Conservation (phyloP, 1,140 invertebrate genomes). For the Asobara japonica region DNA sequence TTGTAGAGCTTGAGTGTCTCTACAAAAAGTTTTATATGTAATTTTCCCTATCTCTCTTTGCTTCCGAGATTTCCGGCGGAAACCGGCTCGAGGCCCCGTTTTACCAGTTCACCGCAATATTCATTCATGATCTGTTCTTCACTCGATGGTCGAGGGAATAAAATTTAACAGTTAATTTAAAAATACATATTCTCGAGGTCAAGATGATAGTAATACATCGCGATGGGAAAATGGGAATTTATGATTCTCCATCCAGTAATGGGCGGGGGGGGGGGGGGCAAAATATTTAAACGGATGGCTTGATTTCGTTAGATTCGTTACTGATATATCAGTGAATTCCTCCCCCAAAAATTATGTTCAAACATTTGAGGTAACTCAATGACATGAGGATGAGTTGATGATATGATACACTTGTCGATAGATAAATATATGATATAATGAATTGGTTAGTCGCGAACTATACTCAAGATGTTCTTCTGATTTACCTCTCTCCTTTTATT, state of each 20-base stretch:
- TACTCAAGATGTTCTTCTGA: not conserved
- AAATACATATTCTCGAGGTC: not conserved
- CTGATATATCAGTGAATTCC: slow-evolving; percentile 9
- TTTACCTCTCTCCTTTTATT: not conserved
- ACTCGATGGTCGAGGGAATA: not conserved
- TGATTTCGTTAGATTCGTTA: slow-evolving; percentile 39
- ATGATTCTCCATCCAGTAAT: slow-evolving; percentile 20
- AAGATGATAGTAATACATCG: not conserved
- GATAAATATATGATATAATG: not conserved
- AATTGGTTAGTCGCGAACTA: not conserved
- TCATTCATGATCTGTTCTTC: too few relatives aligned
- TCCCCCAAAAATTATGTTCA: slow-evolving; percentile 1
- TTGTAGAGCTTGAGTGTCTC: too few relatives aligned
- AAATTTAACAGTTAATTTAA: slow-evolving; percentile 19
- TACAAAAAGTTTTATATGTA: too few relatives aligned
- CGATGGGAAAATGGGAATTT: not conserved
- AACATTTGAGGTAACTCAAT: not conserved
- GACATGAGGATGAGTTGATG: not conserved
- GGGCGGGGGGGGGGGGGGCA: not conserved
- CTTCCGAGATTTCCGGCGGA: too few relatives aligned
- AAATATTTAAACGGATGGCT: slow-evolving; percentile 32
- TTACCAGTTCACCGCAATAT: too few relatives aligned
- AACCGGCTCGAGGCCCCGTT: too few relatives aligned
- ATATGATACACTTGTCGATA: not conserved
- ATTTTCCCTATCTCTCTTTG: too few relatives aligned